Evolutionary conservation across 2,888 invertebrate species (phyloP).

Genomic region (Philonicus albiceps): DNA sequence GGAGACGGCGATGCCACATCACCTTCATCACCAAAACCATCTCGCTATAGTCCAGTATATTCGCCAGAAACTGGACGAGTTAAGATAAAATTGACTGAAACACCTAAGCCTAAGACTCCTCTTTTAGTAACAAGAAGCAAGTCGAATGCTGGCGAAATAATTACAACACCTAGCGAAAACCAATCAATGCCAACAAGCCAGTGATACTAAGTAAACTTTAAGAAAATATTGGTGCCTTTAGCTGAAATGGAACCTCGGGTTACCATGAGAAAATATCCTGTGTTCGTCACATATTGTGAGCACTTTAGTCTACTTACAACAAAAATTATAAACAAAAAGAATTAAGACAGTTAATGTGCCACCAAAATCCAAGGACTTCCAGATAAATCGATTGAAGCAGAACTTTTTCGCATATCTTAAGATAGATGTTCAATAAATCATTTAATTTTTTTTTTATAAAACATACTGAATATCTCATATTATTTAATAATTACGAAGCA

Average conservation of each 20-base stretch:
- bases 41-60: conserved; percentile 66
- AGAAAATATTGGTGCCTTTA: conserved; percentile 23
- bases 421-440: not conserved
- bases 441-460: not conserved
- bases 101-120: conserved; percentile 83
- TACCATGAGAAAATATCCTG: conserved; percentile 15
- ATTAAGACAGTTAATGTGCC: not conserved
- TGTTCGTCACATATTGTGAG: conserved; percentile 35
- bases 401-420: not conserved
- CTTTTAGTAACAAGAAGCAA: conserved; percentile 79
- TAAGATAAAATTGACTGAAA: conserved; percentile 78
- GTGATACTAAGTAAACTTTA: conserved; percentile 22
- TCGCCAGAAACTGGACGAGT: conserved; percentile 78
- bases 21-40: conserved; percentile 65
- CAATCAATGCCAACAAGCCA: not conserved
- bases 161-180: conserved; percentile 68
- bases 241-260: conserved; percentile 1
- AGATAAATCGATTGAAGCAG: not conserved
- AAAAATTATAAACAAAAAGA: not conserved
- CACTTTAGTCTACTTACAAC: conserved; percentile 18
- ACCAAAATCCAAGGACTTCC: not conserved
- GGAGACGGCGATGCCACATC: conserved; percentile 66
- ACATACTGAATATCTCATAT: not conserved
- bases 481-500: not conserved
- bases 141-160: conserved; percentile 78